Percentiles rank a stretch among this genome's conserved stretches.
Evolutionary conservation across 2,113 vertebrate species (phyloP).

Genomic region (Coturnix japonica): DNA sequence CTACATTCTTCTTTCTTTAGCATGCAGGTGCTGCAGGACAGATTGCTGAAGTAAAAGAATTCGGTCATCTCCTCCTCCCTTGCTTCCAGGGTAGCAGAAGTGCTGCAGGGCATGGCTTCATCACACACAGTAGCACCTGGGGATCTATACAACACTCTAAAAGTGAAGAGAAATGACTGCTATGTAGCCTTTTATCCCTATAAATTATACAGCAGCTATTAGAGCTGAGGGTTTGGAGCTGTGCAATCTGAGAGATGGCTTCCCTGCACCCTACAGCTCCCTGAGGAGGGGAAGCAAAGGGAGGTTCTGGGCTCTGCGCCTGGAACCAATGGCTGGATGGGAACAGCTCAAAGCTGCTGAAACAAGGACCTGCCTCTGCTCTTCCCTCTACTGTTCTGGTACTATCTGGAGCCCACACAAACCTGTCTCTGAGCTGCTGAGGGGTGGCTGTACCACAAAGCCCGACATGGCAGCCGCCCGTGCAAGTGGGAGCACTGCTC

Average conservation of each 20-base stretch:
- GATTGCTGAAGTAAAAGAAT: neutral
- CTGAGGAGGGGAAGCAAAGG: neutral
- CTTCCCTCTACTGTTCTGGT: neutral
- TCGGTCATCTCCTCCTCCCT: fast-evolving
- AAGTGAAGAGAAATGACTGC: neutral
- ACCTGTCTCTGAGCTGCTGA: neutral
- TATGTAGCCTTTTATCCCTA: neutral
- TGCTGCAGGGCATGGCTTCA: neutral
- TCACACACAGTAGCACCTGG: neutral
- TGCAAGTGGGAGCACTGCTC: neutral
- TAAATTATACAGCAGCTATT: constrained; percentile 16
- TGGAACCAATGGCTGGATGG: neutral
- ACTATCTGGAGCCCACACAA: neutral
- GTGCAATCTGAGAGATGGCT: neutral
- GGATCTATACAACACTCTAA: neutral
- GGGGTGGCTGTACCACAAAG: neutral
- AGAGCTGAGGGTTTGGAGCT: neutral
- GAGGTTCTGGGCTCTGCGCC: neutral
- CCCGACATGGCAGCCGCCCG: neutral
- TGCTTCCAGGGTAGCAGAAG: neutral
- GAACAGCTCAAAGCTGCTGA: neutral
- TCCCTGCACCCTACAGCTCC: neutral
- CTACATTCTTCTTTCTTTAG: neutral
- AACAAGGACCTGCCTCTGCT: neutral
- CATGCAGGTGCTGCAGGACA: neutral